phyloP scores from a whole-genome alignment of 2,888 invertebrate genomes.

The Pyralis farinalis region DNA sequence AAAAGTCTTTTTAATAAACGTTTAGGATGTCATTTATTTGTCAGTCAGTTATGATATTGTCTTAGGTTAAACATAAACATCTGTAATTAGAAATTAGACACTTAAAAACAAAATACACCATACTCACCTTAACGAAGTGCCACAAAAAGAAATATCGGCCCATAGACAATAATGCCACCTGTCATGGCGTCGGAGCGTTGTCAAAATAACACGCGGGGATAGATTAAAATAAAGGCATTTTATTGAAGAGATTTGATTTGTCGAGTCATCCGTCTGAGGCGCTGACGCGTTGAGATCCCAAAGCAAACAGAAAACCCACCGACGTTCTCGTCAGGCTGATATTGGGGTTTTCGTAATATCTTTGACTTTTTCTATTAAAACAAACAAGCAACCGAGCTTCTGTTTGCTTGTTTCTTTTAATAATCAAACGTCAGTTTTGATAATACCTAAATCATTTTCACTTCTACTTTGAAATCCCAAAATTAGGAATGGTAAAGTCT shows the following conservation, averaged over 20 bases:
- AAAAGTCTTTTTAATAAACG: too few species aligned
- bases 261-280: conserved; percentile 41
- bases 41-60: too few species aligned
- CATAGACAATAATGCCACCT: conserved; percentile 46
- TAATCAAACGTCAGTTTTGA: too few species aligned
- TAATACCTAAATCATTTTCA: too few species aligned
- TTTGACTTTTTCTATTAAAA: background rate
- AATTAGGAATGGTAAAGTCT: too few species aligned
- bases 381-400: background rate
- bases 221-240: conserved; percentile 68
- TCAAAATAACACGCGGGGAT: conserved; percentile 56
- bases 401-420: too few species aligned
- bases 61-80: conserved; percentile 1
- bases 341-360: background rate
- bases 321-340: background rate
- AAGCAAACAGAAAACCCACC: conserved; percentile 13
- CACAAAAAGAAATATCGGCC: conserved; percentile 16
- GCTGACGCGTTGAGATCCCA: background rate
- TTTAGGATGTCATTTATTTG: too few species aligned
- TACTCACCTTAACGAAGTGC: conserved; percentile 23
- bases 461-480: too few species aligned
- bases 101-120: conserved; percentile 21
- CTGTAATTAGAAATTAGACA: background rate
- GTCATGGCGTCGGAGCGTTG: conserved; percentile 46
- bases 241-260: conserved; percentile 50